phyloP scores from a whole-genome alignment of 2,797 vertebrate species.

The Apogon hyalosoma region DNA sequence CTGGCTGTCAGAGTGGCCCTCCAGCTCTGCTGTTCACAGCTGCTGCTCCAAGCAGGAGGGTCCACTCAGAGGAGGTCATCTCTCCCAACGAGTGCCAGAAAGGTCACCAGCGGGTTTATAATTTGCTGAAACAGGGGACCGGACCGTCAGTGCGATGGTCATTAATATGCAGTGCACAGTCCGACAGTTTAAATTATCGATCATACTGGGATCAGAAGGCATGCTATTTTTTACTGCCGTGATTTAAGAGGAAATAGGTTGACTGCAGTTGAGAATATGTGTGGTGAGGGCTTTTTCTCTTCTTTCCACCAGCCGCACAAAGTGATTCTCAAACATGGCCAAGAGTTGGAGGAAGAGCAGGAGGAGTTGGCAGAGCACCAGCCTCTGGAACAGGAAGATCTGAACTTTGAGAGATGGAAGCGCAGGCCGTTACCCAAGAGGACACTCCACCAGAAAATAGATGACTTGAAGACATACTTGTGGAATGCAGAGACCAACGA shows the following conservation, averaged over 20 bases:
- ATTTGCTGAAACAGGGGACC: conserved; percentile 73
- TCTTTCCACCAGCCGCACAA: conserved; percentile 76
- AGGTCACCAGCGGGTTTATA: conserved; percentile 81
- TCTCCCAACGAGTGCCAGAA: conserved; percentile 80
- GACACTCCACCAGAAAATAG: conserved; percentile 88
- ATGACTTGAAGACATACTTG: conserved; percentile 89
- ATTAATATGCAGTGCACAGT: conserved; percentile 73
- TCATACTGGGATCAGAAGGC: conserved; percentile 71
- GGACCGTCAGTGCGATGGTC: conserved; percentile 70
- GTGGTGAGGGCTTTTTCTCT: conserved; percentile 75
- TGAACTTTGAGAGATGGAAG: conserved; percentile 87
- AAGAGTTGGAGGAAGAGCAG: conserved; percentile 85
- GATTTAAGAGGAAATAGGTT: conserved; percentile 63
- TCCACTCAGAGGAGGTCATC: conserved; percentile 79
- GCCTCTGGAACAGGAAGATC: conserved; percentile 87
- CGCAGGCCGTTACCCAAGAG: conserved; percentile 86
- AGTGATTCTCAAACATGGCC: conserved; percentile 81
- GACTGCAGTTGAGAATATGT: conserved; percentile 67
- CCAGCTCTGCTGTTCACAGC: conserved; percentile 80
- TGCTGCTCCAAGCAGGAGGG: conserved; percentile 82
- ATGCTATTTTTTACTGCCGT: conserved; percentile 64
- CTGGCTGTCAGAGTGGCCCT: conserved; percentile 81
- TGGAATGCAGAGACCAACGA: conserved; percentile 96
- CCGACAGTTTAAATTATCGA: conserved; percentile 61
- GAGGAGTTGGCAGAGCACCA: conserved; percentile 85